phyloP scores from a whole-genome alignment of 2,888 invertebrate genomes.

The Lacanobia wlatinum region DNA sequence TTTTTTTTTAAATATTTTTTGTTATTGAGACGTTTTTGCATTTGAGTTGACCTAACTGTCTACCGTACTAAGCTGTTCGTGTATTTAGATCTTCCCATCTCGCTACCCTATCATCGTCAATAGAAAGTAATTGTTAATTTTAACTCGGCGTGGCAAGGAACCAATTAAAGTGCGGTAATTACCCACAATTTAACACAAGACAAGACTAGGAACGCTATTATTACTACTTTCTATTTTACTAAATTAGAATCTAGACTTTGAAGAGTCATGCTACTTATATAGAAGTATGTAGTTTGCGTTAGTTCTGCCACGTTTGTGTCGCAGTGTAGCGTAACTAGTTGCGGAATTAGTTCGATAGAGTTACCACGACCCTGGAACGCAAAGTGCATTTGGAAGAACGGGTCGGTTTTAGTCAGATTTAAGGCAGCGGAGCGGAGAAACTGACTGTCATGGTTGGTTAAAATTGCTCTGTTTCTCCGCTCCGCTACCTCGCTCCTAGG shows the following conservation, averaged over 20 bases:
- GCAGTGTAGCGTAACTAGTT: not conserved
- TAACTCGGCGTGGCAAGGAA: constrained; percentile 39
- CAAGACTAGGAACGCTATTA: constrained; percentile 37
- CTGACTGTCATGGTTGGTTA: no score
- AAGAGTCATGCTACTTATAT: constrained; percentile 23
- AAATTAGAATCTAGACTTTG: constrained; percentile 51
- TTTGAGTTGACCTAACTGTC: no score
- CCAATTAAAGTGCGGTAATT: constrained; percentile 60
- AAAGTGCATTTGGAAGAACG: no score
- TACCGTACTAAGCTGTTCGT: no score
- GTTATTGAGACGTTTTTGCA: no score
- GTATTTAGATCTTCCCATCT: not conserved
- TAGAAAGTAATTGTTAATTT: constrained; percentile 53
- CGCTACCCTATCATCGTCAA: constrained; percentile 29
- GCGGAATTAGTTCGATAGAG: no score
- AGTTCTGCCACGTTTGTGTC: not conserved
- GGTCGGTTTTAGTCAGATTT: no score
- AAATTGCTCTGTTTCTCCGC: no score
- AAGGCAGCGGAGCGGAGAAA: no score
- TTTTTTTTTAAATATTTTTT: no score
- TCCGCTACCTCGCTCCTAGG: no score
- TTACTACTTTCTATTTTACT: constrained; percentile 58
- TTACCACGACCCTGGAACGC: no score
- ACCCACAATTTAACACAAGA: constrained; percentile 45
- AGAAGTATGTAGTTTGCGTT: not conserved